Conservation (phyloP, 2,888 invertebrate genomes). For the Nephrotoma flavescens region DNA sequence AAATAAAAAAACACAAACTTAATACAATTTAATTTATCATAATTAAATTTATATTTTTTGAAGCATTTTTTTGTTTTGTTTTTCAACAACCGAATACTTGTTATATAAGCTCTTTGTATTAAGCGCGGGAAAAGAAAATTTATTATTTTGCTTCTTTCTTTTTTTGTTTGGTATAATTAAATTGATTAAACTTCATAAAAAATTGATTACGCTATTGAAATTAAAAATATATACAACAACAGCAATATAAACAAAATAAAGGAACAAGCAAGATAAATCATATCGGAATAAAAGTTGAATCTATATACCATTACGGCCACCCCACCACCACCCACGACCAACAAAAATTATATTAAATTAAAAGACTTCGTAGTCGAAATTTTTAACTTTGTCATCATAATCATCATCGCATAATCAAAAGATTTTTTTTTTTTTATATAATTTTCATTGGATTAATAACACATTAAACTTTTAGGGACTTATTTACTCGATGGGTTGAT, state of each 20-base stretch:
- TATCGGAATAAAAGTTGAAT: not conserved
- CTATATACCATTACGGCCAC: not conserved
- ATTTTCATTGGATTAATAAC: not conserved
- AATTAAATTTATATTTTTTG: not conserved
- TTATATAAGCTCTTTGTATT: not conserved
- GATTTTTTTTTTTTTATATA: not conserved
- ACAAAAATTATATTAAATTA: not conserved
- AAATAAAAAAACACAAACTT: not conserved
- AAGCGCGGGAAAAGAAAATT: not conserved
- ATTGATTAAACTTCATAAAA: not conserved
- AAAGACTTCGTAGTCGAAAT: not conserved
- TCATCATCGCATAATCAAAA: not conserved
- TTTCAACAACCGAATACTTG: not conserved
- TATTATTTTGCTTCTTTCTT: not conserved
- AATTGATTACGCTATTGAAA: not conserved
- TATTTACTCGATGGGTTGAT: not conserved
- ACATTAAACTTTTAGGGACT: not conserved
- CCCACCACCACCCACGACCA: not conserved
- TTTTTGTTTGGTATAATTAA: not conserved
- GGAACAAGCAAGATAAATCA: not conserved
- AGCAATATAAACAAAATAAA: not conserved
- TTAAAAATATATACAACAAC: not conserved
- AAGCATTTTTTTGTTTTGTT: not conserved
- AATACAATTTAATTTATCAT: not conserved
- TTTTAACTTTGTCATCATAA: not conserved